phyloP scores from a whole-genome alignment of 1,140 invertebrate species.

The Bathynomus jamesi region DNA sequence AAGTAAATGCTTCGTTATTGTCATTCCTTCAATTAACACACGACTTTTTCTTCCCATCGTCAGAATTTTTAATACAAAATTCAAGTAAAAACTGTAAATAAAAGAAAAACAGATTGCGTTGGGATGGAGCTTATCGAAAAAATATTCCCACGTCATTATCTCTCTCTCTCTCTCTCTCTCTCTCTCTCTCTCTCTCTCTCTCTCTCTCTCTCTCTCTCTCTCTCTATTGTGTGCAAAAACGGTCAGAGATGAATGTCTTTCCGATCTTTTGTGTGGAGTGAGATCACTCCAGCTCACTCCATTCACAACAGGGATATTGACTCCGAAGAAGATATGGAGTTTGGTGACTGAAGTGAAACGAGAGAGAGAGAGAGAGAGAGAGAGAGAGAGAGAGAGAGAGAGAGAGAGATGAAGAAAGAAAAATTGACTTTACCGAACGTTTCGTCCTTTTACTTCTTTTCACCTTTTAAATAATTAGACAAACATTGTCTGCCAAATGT shows the following conservation, averaged over 20 bases:
- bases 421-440: not conserved
- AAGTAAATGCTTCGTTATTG: no score
- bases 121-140: no score
- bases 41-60: no score
- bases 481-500: not conserved
- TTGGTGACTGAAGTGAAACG: not conserved
- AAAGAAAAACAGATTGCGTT: no score
- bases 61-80: no score
- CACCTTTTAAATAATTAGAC: not conserved
- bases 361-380: not conserved
- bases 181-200: constrained; percentile 6
- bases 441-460: not conserved
- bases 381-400: not conserved
- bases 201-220: constrained; percentile 9
- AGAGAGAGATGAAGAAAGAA: not conserved
- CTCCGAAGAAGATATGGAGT: not conserved
- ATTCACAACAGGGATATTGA: constrained; percentile 3
- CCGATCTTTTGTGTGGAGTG: not conserved
- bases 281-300: not conserved
- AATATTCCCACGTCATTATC: no score
- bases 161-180: constrained; percentile 2
- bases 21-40: no score
- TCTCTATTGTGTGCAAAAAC: no score
- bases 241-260: no score
- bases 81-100: no score